Evolutionary conservation across 2,113 vertebrate genomes (phyloP).

Genomic region (Hydropotes inermis): DNA sequence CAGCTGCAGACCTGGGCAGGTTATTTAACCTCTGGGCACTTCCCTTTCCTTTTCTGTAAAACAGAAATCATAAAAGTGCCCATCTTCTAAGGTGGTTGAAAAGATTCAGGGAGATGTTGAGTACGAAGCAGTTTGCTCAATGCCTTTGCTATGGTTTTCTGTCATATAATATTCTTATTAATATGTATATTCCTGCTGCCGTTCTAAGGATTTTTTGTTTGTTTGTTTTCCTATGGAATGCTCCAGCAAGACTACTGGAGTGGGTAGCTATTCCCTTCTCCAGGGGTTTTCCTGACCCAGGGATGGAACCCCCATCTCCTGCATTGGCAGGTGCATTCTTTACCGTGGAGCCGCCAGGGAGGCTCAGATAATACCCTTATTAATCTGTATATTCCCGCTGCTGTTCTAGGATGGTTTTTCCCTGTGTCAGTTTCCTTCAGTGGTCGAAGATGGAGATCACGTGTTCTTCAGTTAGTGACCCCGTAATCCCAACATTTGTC

Average conservation of each 20-base stretch:
- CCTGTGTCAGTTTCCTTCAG: neutral
- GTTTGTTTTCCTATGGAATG: neutral
- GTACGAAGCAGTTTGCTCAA: rapidly evolving
- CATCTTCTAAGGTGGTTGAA: neutral
- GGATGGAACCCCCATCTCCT: neutral
- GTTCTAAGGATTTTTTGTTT: neutral
- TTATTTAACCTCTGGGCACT: neutral
- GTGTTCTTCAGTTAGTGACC: neutral
- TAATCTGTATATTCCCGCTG: neutral
- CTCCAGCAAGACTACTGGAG: neutral
- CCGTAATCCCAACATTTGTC: neutral
- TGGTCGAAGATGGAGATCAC: neutral
- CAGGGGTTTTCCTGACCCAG: neutral
- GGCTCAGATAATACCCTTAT: neutral
- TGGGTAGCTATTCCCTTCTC: neutral
- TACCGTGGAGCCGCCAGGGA: neutral
- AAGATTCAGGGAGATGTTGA: neutral
- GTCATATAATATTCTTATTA: neutral
- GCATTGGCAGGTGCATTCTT: neutral
- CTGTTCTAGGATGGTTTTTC: neutral
- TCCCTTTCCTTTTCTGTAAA: neutral
- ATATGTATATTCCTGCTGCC: neutral
- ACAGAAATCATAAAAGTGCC: neutral
- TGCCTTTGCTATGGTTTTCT: neutral
- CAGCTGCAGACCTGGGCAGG: neutral